Conservation (phyloP, 2,797 vertebrate genomes). For the Anabas testudineus region DNA sequence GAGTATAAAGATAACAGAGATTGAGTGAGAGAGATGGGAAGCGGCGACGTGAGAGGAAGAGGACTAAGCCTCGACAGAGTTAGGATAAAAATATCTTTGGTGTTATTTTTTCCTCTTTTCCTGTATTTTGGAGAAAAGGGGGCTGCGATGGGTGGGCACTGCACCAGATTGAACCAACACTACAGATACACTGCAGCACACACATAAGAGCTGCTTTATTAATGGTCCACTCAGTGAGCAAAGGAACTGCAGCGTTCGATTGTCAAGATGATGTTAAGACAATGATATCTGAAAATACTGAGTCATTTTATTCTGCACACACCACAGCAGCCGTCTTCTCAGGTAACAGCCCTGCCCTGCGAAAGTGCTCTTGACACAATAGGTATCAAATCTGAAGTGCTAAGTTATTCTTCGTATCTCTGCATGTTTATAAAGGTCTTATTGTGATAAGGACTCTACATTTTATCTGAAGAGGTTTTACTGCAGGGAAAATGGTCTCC, state of each 20-base stretch:
- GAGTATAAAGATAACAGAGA: conserved; percentile 36
- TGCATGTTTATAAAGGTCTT: neutral
- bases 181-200: conserved; percentile 45
- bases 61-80: conserved; percentile 50
- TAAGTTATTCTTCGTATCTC: conserved; percentile 5
- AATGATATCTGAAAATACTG: neutral
- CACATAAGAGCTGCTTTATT: conserved; percentile 14
- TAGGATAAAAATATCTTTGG: conserved; percentile 63
- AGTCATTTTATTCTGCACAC: neutral
- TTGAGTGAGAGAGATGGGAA: conserved; percentile 21
- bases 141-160: conserved; percentile 24
- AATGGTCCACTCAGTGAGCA: conserved; percentile 10
- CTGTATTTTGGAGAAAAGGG: conserved; percentile 44
- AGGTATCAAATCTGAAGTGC: neutral
- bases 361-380: conserved; percentile 12
- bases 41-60: conserved; percentile 39
- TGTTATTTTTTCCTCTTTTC: conserved; percentile 51
- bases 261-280: neutral
- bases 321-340: neutral
- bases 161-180: conserved; percentile 44
- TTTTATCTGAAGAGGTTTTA: conserved; percentile 24
- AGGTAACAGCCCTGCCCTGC: neutral
- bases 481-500: neutral
- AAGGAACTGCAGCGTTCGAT: neutral
- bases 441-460: conserved; percentile 15